These are phyloP conservation scores for Eurosta solidaginis DNA, from an alignment of 1,140 invertebrate genomes.

Conservation along the genomic window DNA sequence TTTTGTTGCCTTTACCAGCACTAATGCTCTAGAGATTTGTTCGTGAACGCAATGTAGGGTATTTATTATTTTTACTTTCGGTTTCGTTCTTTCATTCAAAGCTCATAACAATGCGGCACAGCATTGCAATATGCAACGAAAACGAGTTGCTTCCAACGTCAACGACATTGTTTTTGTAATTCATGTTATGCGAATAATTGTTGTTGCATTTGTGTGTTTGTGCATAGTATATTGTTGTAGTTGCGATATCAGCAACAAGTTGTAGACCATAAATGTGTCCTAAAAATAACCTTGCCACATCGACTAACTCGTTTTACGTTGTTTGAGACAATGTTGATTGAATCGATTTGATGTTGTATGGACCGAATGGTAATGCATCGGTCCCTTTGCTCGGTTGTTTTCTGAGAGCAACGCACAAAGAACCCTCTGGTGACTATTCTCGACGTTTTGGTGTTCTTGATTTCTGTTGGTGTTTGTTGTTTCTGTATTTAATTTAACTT, in stretches of 20 bases:
- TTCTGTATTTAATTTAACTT: not conserved
- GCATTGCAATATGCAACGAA: not conserved
- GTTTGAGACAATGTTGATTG: not conserved
- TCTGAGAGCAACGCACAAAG: too few species aligned
- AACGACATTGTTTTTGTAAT: not conserved
- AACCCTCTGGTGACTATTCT: not conserved
- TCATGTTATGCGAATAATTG: not conserved
- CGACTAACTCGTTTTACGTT: not conserved
- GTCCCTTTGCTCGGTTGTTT: not conserved
- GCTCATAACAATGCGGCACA: constrained; percentile 1
- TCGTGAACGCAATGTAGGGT: not conserved
- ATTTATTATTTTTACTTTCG: constrained; percentile 18
- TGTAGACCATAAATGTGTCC: not conserved
- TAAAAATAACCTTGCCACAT: constrained; percentile 17
- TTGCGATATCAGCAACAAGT: not conserved
- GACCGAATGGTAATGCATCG: not conserved
- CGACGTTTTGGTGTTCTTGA: too few species aligned
- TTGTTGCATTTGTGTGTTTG: not conserved
- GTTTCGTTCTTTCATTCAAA: constrained; percentile 11
- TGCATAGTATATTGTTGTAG: not conserved
- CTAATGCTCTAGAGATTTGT: not conserved
- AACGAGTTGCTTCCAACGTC: not conserved
- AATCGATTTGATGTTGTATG: not conserved
- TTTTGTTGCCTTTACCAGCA: not conserved
- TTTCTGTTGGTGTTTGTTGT: not conserved